A percentile compares a stretch with the other conserved stretches of the same genome.
Conservation (phyloP, 2,113 vertebrate genomes). For the Pseudolaguvia tuberculata region DNA sequence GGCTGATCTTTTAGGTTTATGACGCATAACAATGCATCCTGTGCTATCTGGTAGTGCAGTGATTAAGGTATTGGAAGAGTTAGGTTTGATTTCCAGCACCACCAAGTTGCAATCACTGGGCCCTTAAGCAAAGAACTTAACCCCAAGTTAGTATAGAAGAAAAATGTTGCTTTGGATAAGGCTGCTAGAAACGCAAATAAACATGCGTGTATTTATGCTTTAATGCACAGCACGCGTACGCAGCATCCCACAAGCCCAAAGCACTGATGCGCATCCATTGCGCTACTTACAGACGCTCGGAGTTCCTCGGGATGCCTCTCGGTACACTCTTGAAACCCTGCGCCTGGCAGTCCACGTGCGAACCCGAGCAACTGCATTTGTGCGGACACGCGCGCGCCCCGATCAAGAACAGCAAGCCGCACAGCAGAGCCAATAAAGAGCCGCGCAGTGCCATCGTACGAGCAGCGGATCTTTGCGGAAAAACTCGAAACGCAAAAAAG, state of each 20-base stretch:
- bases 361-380: slow-evolving; percentile 93
- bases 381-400: slow-evolving; percentile 82
- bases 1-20: background rate
- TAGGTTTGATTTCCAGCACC: no score
- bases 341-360: slow-evolving; percentile 95
- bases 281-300: slow-evolving; percentile 89
- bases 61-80: no score
- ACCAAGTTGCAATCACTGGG: no score
- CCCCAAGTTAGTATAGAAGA: no score
- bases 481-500: background rate
- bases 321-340: slow-evolving; percentile 84
- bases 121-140: no score
- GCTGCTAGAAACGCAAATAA: no score
- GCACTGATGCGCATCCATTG: background rate
- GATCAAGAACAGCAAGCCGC: slow-evolving; percentile 65
- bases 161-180: no score
- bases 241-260: background rate
- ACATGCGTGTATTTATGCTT: no score
- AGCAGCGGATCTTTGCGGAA: slow-evolving; percentile 26
- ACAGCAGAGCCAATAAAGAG: slow-evolving; percentile 62
- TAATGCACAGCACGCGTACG: background rate
- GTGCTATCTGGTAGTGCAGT: no score
- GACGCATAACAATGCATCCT: background rate
- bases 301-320: slow-evolving; percentile 87
- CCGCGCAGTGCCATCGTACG: slow-evolving; percentile 70